These are phyloP conservation scores for Leptodactylus fuscus DNA, from an alignment of 2,113 vertebrate genomes.

Conservation along the genomic window DNA sequence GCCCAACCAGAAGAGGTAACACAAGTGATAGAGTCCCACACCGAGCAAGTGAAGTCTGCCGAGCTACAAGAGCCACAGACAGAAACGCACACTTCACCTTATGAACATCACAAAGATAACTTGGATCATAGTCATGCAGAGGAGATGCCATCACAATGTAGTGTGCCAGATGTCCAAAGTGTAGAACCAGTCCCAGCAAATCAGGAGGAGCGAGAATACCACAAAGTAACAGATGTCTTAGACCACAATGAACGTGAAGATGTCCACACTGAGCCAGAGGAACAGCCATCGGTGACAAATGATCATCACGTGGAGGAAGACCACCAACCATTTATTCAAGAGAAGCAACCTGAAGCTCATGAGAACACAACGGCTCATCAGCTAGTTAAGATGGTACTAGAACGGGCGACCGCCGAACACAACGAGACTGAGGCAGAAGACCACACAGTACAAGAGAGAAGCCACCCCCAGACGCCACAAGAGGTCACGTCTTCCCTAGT, in stretches of 20 bases:
- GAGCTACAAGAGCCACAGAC: conserved; percentile 59
- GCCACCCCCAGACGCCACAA: background rate
- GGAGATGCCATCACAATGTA: background rate
- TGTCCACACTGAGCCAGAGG: background rate
- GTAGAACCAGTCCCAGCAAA: background rate
- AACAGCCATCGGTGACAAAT: background rate
- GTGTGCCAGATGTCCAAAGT: background rate
- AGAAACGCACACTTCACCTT: conserved; percentile 46
- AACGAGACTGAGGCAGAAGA: background rate
- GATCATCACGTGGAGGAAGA: background rate
- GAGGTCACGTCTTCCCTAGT: background rate
- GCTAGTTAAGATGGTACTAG: background rate
- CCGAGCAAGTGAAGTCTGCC: background rate
- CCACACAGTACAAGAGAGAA: background rate
- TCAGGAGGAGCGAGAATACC: background rate
- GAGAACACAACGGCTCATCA: background rate
- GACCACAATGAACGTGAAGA: background rate
- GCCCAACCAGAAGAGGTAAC: conserved; percentile 56
- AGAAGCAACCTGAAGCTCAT: background rate
- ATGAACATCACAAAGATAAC: background rate
- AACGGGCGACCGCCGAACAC: background rate
- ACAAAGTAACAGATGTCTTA: background rate
- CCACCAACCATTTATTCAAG: background rate
- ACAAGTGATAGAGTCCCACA: conserved; percentile 64
- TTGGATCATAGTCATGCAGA: background rate